Percentiles rank a stretch among this genome's conserved stretches.
Evolutionary conservation across 2,113 vertebrate species (phyloP).

Genomic region (Mobula birostris): DNA sequence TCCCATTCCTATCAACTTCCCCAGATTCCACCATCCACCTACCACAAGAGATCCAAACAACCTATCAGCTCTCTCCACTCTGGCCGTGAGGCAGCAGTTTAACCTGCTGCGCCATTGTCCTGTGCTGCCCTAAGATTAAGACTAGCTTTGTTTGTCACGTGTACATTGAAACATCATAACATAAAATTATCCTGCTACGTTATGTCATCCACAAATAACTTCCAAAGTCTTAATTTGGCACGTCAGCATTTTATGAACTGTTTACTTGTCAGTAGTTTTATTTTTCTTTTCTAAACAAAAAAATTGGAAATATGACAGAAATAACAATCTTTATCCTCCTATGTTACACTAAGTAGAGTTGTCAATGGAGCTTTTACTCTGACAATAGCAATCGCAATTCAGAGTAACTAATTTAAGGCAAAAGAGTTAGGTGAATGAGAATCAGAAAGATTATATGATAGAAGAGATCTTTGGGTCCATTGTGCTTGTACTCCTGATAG

Average conservation of each 20-base stretch:
- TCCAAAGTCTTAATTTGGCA: neutral
- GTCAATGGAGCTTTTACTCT: neutral
- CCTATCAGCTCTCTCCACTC: too few relatives aligned
- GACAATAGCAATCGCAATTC: neutral
- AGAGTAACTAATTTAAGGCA: neutral
- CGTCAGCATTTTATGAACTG: neutral
- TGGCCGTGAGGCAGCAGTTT: too few relatives aligned
- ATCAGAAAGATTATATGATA: neutral
- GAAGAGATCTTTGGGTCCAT: neutral
- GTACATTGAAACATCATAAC: too few relatives aligned
- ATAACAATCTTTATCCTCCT: neutral
- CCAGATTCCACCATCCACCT: too few relatives aligned
- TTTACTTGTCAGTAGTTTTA: neutral
- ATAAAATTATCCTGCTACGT: too few relatives aligned
- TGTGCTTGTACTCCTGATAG: neutral
- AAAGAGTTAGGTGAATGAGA: neutral
- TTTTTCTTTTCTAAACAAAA: neutral
- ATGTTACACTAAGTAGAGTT: neutral
- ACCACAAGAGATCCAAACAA: too few relatives aligned
- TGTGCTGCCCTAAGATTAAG: too few relatives aligned
- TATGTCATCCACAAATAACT: neutral
- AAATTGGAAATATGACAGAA: neutral
- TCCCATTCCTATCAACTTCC: too few relatives aligned
- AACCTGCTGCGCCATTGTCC: too few relatives aligned
- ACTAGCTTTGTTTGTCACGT: too few relatives aligned